Evolutionary conservation across 2,797 vertebrate species (phyloP), one percentile per base, ranked within the genome.

Genomic region (Poeciliopsis infans): DNA sequence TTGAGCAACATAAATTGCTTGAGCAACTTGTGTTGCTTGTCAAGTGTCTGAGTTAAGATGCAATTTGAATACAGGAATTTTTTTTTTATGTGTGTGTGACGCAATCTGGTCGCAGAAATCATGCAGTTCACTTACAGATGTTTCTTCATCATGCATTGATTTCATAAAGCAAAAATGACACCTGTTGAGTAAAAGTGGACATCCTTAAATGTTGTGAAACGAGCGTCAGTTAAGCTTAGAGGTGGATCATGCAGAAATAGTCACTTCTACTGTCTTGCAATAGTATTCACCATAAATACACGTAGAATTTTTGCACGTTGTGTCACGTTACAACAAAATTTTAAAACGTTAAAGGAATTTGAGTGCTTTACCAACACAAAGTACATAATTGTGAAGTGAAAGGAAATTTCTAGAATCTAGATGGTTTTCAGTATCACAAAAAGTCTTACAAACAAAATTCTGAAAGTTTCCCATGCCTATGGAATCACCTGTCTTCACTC

Each of bases 1-100:
- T 92, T 88, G 81, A 90, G 88, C 77, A 91, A 94, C 86, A 88
- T 83, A 90, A 91, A 87, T 46, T 71, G 68, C n/a, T 59, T 59
- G 11, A 28, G 59, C 59, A 64, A 64, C 31, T 64, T 33, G 2
- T 64, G 31, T 33, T 33, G 59, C 59, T 64, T 64, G 31, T 33
- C 43, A 70, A 70, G 25, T 85, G 87, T 91, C 25, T 89, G 84
- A 88, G 79, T 80, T 80, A 80, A 74, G 82, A 81, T 79, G 84
- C 68, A 43, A 49, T 87, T 74, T 83, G 64, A 86, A 86, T 75
- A 80, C 79, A 33, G 74, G 84, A 90, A 80, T 88, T 84, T 87
- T 69, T 55, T 55, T 23, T 53, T 83, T 87, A 18, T 88, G 68
- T 57, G 55, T 57, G 55, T 57, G 79, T 88, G 82, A 71, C 4